Percentiles rank a stretch among this genome's conserved stretches.
These are phyloP conservation scores for Drosophila borborema DNA, from an alignment of 2,888 invertebrate genomes.

Conservation along the genomic window DNA sequence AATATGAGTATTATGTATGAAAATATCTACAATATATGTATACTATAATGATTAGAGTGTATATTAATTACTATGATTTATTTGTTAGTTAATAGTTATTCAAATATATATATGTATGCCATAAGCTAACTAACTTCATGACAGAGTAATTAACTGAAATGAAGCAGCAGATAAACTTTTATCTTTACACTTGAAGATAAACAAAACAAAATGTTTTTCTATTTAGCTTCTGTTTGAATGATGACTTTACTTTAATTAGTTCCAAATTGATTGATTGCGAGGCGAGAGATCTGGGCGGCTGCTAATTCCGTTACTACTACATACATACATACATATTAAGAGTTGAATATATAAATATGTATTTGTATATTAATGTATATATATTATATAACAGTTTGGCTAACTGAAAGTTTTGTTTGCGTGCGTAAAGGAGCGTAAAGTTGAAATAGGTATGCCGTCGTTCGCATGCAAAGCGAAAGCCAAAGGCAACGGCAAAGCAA, in stretches of 20 bases:
- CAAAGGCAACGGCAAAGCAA: not conserved
- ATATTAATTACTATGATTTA: not conserved
- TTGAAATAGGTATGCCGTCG: constrained; percentile 36
- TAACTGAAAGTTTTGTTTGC: constrained; percentile 24
- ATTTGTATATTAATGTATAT: not conserved
- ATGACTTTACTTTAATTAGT: not conserved
- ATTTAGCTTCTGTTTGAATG: not conserved
- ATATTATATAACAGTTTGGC: not conserved
- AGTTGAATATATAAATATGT: not conserved
- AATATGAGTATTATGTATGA: not conserved
- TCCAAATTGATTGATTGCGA: constrained; percentile 3
- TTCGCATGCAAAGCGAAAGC: constrained; percentile 2
- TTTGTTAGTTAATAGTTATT: not conserved
- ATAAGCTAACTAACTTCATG: not conserved
- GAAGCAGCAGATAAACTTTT: not conserved
- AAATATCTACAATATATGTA: not conserved
- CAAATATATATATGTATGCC: not conserved
- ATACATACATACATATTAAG: not conserved
- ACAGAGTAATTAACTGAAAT: not conserved
- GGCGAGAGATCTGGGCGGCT: not conserved
- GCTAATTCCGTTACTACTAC: not conserved
- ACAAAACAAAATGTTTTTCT: not conserved
- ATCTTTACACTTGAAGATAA: not conserved
- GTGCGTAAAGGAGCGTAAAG: constrained; percentile 47
- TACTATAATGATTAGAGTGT: not conserved